Evolutionary conservation across 2,113 vertebrate species (phyloP).

Genomic region (Nyctereutes procyonoides): DNA sequence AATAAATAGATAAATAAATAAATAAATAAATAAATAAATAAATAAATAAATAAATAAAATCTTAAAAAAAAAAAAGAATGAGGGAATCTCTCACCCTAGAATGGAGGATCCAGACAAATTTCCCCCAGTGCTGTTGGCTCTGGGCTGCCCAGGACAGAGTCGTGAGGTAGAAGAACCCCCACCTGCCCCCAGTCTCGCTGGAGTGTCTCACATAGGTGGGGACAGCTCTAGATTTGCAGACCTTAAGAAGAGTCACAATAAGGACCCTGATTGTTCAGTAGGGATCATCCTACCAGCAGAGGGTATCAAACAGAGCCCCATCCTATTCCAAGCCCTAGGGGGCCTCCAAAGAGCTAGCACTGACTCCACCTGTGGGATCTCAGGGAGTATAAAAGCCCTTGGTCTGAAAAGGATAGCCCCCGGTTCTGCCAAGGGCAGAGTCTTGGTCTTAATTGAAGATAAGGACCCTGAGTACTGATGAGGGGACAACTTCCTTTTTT

Average conservation of each 20-base stretch:
- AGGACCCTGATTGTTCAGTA: not conserved
- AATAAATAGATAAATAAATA: too few relatives aligned
- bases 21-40: too few relatives aligned
- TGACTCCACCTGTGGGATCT: not conserved
- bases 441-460: not conserved
- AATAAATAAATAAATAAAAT: too few relatives aligned
- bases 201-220: not conserved
- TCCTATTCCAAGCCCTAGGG: not conserved
- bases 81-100: not conserved
- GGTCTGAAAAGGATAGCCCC: not conserved
- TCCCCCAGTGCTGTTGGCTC: not conserved
- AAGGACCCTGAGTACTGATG: not conserved
- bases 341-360: not conserved
- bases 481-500: not conserved
- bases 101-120: not conserved
- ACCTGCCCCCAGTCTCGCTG: not conserved
- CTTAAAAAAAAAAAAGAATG: not conserved
- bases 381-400: not conserved
- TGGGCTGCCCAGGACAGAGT: not conserved
- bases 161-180: not conserved
- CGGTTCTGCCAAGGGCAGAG: not conserved
- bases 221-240: not conserved
- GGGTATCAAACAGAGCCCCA: not conserved
- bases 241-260: not conserved
- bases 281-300: not conserved